These are phyloP conservation scores for Cavia aperea DNA, from an alignment of 2,113 vertebrate genomes.

Conservation along the genomic window DNA sequence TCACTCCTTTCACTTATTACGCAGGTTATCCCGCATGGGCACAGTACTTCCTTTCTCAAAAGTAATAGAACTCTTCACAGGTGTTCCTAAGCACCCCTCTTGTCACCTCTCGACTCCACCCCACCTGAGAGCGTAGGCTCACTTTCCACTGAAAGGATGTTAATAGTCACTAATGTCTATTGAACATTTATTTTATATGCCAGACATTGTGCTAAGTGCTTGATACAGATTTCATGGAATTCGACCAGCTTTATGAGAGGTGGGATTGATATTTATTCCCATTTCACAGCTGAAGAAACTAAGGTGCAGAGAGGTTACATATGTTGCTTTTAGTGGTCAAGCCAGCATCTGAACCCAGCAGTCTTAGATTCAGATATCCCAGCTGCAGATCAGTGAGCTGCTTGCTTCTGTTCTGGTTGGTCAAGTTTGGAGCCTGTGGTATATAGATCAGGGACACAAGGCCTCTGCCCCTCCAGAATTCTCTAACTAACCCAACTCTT, in stretches of 20 bases:
- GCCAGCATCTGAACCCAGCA: not conserved
- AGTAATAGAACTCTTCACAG: not conserved
- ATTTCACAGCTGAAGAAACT: constrained; percentile 6
- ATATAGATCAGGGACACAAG: not conserved
- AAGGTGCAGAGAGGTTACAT: not conserved
- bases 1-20: not conserved
- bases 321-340: not conserved
- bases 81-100: not conserved
- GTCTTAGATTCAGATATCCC: not conserved
- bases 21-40: not conserved
- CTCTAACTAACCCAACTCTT: not conserved
- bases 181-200: not conserved
- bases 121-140: not conserved
- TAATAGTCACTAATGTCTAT: not conserved
- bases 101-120: not conserved
- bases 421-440: not conserved
- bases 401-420: not conserved
- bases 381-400: not conserved
- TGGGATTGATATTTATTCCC: not conserved
- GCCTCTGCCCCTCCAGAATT: not conserved
- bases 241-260: not conserved
- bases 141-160: not conserved
- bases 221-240: not conserved
- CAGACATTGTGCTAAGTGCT: not conserved
- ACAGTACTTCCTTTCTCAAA: not conserved